These are phyloP conservation scores for Podarcis siculus DNA, from an alignment of 2,797 vertebrate species.

Conservation along the genomic window DNA sequence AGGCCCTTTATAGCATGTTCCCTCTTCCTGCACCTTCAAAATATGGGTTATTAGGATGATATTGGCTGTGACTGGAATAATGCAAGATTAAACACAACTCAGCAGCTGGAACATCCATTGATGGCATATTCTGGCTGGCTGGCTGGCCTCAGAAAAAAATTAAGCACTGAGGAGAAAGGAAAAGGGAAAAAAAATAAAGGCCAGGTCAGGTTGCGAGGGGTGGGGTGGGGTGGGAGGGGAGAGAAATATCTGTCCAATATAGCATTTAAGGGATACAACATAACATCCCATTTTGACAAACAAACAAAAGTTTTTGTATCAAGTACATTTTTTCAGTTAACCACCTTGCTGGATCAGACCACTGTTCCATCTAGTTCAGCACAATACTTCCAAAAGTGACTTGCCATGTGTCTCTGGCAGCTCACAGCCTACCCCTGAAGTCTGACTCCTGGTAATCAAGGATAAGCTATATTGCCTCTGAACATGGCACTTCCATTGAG, in stretches of 20 bases:
- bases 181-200: background rate
- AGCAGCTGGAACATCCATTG: background rate
- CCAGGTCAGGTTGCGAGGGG: too few relatives aligned
- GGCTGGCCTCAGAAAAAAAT: slow-evolving; percentile 11
- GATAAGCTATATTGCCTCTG: background rate
- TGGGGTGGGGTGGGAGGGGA: background rate
- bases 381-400: background rate
- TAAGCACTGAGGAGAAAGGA: background rate
- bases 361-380: background rate
- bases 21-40: background rate
- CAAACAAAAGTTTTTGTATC: background rate
- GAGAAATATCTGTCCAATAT: background rate
- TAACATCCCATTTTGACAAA: background rate
- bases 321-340: too few relatives aligned
- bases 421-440: background rate
- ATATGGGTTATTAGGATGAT: background rate
- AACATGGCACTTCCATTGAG: background rate
- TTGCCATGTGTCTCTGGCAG: background rate
- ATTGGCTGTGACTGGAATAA: background rate
- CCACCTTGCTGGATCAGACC: background rate
- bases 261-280: slow-evolving; percentile 7
- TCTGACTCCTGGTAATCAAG: background rate
- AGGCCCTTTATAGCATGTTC: background rate
- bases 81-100: background rate
- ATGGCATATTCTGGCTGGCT: background rate